Base-by-base conservation (phyloP, 1,140 invertebrate species). In the Physella acuta region DNA sequence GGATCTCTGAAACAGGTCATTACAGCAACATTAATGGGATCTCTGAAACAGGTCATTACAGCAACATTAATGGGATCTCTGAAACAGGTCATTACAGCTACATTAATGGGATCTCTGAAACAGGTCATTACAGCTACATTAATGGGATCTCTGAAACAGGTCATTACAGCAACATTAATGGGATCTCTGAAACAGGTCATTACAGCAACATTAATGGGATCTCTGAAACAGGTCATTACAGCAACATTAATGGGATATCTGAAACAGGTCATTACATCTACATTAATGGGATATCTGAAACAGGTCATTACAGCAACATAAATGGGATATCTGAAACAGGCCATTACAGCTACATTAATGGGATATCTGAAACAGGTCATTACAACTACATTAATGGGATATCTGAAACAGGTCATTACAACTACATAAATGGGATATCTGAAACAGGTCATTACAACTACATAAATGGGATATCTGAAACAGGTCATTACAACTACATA, bases 21-120 rank as follows among this genome's bases (percentile, higher is more conserved):
- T n/a, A 86, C 82, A 28, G 77, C 79, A 24, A 85, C 67, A 62
- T 82, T 86, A 11, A 85, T 72, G n/a, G 70, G 67, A 71, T 85
- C 79, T 52, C 84, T 85, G 68, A 68, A 52, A 33, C n/a, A 3
- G n/a, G 33, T 4, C 20, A n/a, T n/a, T n/a, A 86, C 82, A 28
- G 77, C 79, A 24, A 85, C 67, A 62, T 82, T 86, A 11, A 85
- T 72, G n/a, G 70, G 67, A 71, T 85, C 79, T 52, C 84, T 85
- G 68, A 68, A 52, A 33, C n/a, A 3, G n/a, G 33, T 4, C 20
- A n/a, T n/a, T n/a, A 86, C 82, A 28, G 77, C 79, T 24, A 85
- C 67, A 62, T 82, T 86, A 11, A 85, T 72, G n/a, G 70, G 67
- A 71, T 85, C 79, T 52, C 84, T 85, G 68, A 68, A 52, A 33